These are phyloP conservation scores for Batillaria attramentaria DNA, from an alignment of 1,140 invertebrate species.

Conservation along the genomic window DNA sequence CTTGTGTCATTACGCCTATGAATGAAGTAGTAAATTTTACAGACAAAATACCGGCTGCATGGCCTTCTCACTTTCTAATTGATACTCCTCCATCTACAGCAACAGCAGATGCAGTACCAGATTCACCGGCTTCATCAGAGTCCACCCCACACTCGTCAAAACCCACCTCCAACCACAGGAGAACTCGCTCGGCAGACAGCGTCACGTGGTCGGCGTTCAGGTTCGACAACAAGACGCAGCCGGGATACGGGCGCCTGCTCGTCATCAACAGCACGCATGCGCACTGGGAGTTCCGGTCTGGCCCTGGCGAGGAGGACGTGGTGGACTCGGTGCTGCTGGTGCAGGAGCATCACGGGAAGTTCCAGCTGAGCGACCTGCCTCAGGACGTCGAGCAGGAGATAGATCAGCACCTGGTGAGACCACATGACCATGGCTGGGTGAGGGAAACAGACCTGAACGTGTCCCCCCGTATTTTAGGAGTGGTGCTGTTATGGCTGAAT, in stretches of 20 bases:
- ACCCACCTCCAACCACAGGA: no score
- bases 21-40: no score
- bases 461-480: no score
- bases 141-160: no score
- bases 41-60: no score
- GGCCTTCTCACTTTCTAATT: no score
- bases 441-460: no score
- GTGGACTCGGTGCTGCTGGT: conserved; percentile 60
- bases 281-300: conserved; percentile 90
- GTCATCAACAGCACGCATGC: conserved; percentile 90
- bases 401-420: conserved; percentile 37
- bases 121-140: no score
- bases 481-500: no score
- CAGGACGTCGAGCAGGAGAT: conserved; percentile 41
- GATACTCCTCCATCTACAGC: no score
- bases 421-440: neutral
- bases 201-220: conserved; percentile 59
- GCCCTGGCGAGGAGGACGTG: conserved; percentile 23
- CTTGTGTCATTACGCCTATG: no score
- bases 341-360: conserved; percentile 59
- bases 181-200: neutral
- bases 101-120: no score
- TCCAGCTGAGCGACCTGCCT: conserved; percentile 34
- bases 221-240: conserved; percentile 75
- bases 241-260: conserved; percentile 83